Base-by-base conservation (phyloP, 2,113 vertebrate genomes). In the Rallus limicola region DNA sequence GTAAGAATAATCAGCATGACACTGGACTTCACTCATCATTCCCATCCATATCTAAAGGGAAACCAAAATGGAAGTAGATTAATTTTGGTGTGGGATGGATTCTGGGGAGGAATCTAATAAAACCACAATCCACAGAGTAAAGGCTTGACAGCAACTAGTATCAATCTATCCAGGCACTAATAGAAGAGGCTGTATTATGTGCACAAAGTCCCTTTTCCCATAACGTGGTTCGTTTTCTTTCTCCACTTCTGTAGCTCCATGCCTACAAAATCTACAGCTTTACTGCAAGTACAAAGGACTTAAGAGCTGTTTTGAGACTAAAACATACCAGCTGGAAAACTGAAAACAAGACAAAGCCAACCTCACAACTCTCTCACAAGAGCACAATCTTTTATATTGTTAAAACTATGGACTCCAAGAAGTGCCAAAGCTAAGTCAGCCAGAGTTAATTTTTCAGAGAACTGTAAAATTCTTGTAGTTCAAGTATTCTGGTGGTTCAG, bases 251-350 rank as follows among this genome's bases (percentile, higher is more conserved):
- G 9, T 78, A 83, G 79, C 68, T 86, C 28, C 25, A 69, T 88
- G 88, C 81, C 69, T 83, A 89, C 83, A 93, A 91, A 88, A 89
- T 67, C 62, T 86, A 78, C 56, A 46, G 65, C 82, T 91, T 90
- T 92, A 92, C 40, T 92, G 46, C 59, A 68, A 86, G 67, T 60
- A 90, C 46, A 63, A 93, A 94, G n/a, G 62, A 75, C 62, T 86
- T 93, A 86, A 94, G 65, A 96, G 88, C n/a, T 86, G 67, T 62
- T 82, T 67, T 76, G 92, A 95, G 86, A 65, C 70, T 89, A 40
- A 72, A 91, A 91, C 1, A 0, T 13, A 62, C 56, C 62, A 84
- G 48, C 38, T 89, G 25, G 31, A 81, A 93, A 93, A 86, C 42
- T 3, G 5, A 81, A 81, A 90, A 65, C 31, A 86, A 60, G 77